Evolutionary conservation across 2,888 invertebrate species (phyloP).

Genomic region (Euphydryas editha): DNA sequence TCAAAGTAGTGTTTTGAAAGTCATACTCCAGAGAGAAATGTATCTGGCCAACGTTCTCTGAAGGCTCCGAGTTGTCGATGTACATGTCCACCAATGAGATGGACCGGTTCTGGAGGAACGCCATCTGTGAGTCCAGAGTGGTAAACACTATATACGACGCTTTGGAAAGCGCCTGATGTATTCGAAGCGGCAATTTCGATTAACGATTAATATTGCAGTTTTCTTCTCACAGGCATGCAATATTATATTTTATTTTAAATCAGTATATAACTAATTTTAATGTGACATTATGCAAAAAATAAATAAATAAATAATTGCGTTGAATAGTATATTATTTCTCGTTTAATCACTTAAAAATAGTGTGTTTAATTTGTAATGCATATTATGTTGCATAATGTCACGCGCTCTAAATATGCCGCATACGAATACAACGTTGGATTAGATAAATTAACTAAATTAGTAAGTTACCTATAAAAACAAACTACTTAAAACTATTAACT

Average conservation of each 20-base stretch:
- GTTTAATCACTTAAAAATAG: not conserved
- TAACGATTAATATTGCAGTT: not conserved
- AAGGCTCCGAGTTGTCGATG: conserved; percentile 96
- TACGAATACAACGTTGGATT: not conserved
- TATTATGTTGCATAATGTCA: not conserved
- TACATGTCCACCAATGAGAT: conserved; percentile 97
- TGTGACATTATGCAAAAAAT: no score
- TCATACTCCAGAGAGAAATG: conserved; percentile 97
- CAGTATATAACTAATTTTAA: not conserved
- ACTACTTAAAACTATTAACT: not conserved
- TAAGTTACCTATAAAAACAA: not conserved
- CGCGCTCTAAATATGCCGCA: not conserved
- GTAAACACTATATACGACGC: conserved; percentile 58
- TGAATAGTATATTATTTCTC: no score
- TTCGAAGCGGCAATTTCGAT: conserved; percentile 2
- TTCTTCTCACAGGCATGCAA: not conserved
- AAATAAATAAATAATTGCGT: no score
- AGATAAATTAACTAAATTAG: not conserved
- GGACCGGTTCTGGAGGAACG: conserved; percentile 93
- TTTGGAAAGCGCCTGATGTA: conserved; percentile 23
- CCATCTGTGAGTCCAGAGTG: conserved; percentile 80
- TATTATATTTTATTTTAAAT: not conserved
- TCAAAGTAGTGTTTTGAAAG: conserved; percentile 95
- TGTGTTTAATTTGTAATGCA: not conserved
- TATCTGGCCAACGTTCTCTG: conserved; percentile 97